Percentiles rank a stretch among this genome's conserved stretches.
Conservation (phyloP, 2,888 invertebrate genomes). For the Ophion ventricosus region DNA sequence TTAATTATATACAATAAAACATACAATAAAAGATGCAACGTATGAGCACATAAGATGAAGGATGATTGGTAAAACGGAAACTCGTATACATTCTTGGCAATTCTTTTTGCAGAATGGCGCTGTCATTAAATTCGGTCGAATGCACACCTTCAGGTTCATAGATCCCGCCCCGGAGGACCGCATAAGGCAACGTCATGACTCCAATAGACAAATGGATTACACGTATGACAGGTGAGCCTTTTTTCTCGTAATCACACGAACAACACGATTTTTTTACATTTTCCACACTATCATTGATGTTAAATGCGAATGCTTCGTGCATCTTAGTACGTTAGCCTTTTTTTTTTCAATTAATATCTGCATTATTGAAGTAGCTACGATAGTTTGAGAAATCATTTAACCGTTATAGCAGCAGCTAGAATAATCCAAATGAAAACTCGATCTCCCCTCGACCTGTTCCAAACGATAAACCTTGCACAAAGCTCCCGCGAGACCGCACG, state of each 20-base stretch:
- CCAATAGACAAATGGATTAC: constrained; percentile 89
- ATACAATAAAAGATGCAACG: background rate
- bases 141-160: constrained; percentile 93
- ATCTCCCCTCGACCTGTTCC: background rate
- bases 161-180: constrained; percentile 93
- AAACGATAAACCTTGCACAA: background rate
- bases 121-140: constrained; percentile 93
- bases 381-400: background rate
- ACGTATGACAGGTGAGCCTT: constrained; percentile 90
- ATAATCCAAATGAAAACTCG: background rate
- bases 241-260: background rate
- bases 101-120: constrained; percentile 88
- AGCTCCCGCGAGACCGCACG: background rate
- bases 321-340: constrained; percentile 20
- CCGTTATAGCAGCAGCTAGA: background rate
- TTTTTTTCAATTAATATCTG: constrained; percentile 32
- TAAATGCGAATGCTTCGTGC: constrained; percentile 42
- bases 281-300: constrained; percentile 6
- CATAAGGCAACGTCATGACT: constrained; percentile 90
- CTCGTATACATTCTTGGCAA: background rate
- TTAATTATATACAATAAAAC: background rate
- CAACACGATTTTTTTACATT: background rate
- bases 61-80: background rate
- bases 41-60: background rate
- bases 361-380: background rate